phyloP scores from a whole-genome alignment of 2,797 vertebrate species.

The Ctenopoma kingsleyae region DNA sequence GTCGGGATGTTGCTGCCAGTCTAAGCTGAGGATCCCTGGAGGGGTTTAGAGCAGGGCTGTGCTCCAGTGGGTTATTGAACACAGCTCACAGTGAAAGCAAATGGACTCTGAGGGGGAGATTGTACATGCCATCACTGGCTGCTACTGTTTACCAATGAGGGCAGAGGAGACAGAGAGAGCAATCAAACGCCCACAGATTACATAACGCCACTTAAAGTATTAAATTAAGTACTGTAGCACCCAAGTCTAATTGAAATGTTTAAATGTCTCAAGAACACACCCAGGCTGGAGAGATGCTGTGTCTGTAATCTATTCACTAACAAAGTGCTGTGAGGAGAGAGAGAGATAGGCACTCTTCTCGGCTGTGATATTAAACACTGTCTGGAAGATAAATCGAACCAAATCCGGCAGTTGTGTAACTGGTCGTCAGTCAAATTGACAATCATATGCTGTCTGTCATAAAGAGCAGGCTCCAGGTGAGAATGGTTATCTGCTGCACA shows the following conservation, averaged over 20 bases:
- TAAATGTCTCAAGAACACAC: slow-evolving; percentile 1
- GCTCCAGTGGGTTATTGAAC: slow-evolving; percentile 68
- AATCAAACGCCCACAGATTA: slow-evolving; percentile 18
- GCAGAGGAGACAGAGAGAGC: slow-evolving; percentile 10
- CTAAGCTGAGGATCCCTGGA: slow-evolving; percentile 45
- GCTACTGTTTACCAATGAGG: slow-evolving; percentile 48
- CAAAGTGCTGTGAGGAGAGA: slow-evolving; percentile 23
- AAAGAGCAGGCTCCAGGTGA: slow-evolving; percentile 52
- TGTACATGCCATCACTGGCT: slow-evolving; percentile 45
- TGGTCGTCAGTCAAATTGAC: slow-evolving; percentile 61
- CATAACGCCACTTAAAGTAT: slow-evolving; percentile 13
- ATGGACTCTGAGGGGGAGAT: slow-evolving; percentile 31
- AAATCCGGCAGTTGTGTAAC: slow-evolving; percentile 30
- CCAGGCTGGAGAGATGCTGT: background rate
- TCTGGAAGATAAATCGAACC: slow-evolving; percentile 56
- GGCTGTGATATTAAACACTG: slow-evolving; percentile 30
- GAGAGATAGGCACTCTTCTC: slow-evolving; percentile 22
- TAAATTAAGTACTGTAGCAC: slow-evolving; percentile 24
- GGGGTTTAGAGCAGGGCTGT: slow-evolving; percentile 43
- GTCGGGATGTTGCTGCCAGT: slow-evolving; percentile 58
- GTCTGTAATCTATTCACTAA: slow-evolving; percentile 40
- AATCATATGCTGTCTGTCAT: slow-evolving; percentile 58
- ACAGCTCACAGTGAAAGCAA: slow-evolving; percentile 35
- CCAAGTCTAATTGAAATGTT: slow-evolving; percentile 3
- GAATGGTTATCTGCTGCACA: slow-evolving; percentile 36